Evolutionary conservation across 1,140 invertebrate species (phyloP).

Genomic region (Lordiphosa collinella): DNA sequence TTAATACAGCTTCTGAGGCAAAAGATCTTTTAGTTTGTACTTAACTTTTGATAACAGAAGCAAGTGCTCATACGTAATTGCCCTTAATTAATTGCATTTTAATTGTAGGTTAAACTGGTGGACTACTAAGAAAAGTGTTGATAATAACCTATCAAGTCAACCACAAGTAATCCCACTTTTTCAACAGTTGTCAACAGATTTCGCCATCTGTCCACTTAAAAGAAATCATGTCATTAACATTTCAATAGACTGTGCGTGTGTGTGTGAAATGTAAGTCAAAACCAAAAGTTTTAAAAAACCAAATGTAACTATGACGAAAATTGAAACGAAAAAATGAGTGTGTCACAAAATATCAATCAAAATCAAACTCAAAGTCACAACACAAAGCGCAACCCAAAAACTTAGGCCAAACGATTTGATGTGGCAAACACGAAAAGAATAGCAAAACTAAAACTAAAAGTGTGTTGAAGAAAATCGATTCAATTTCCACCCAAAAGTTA

Average conservation of each 20-base stretch:
- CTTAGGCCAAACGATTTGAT: conserved; percentile 26
- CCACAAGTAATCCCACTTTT: conserved; percentile 4
- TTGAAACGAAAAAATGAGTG: conserved; percentile 32
- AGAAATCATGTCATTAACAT: conserved; percentile 49
- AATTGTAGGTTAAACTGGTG: too few species aligned
- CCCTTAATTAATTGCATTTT: too few species aligned
- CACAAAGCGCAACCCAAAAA: conserved; percentile 18
- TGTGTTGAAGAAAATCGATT: conserved; percentile 8
- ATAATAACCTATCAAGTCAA: not conserved
- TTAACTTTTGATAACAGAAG: too few species aligned
- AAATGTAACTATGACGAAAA: conserved; percentile 36
- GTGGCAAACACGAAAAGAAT: conserved; percentile 14
- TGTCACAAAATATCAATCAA: conserved; percentile 65
- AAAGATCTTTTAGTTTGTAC: too few species aligned
- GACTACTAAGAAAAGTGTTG: too few species aligned
- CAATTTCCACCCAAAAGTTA: conserved; percentile 2
- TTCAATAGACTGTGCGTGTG: conserved; percentile 40
- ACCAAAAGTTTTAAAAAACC: conserved; percentile 6
- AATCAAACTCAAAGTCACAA: conserved; percentile 41
- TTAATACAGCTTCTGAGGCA: too few species aligned
- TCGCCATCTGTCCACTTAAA: conserved; percentile 36
- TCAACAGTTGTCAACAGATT: conserved; percentile 25
- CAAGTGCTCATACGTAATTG: too few species aligned
- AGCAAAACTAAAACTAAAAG: not conserved
- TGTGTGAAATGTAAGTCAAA: conserved; percentile 18